phyloP scores from a whole-genome alignment of 2,797 vertebrate genomes.

The Tolypeutes matacus region DNA sequence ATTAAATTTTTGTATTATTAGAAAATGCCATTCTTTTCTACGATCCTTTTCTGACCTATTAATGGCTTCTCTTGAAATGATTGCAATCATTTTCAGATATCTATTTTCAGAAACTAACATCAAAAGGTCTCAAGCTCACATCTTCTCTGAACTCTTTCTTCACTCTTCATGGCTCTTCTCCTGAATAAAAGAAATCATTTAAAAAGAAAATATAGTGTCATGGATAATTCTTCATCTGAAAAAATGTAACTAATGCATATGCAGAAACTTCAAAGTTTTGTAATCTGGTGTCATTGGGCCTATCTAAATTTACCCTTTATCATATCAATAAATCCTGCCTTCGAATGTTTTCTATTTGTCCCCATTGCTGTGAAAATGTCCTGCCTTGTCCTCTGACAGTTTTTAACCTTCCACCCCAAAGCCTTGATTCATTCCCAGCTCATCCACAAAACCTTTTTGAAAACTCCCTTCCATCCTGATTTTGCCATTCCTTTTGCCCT shows the following conservation, averaged over 20 bases:
- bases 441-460: neutral
- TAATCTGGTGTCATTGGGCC: neutral
- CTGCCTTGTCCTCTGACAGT: neutral
- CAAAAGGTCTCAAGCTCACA: neutral
- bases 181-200: constrained; percentile 30
- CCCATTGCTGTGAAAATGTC: neutral
- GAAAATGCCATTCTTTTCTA: constrained; percentile 71
- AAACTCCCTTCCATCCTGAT: neutral
- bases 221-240: neutral
- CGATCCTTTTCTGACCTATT: constrained; percentile 67
- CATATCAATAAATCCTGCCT: neutral
- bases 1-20: constrained; percentile 70
- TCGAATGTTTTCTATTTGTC: neutral
- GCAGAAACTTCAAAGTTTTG: neutral
- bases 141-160: neutral
- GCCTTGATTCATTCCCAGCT: neutral
- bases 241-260: neutral
- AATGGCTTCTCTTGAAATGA: constrained; percentile 54
- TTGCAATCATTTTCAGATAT: constrained; percentile 47
- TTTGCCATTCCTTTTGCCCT: neutral
- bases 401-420: neutral
- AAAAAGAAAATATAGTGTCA: constrained; percentile 29
- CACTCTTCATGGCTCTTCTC: neutral
- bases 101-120: constrained; percentile 62
- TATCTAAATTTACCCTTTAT: neutral